These are phyloP conservation scores for Euura saliciscinereae DNA, from an alignment of 1,140 invertebrate species.

Conservation along the genomic window DNA sequence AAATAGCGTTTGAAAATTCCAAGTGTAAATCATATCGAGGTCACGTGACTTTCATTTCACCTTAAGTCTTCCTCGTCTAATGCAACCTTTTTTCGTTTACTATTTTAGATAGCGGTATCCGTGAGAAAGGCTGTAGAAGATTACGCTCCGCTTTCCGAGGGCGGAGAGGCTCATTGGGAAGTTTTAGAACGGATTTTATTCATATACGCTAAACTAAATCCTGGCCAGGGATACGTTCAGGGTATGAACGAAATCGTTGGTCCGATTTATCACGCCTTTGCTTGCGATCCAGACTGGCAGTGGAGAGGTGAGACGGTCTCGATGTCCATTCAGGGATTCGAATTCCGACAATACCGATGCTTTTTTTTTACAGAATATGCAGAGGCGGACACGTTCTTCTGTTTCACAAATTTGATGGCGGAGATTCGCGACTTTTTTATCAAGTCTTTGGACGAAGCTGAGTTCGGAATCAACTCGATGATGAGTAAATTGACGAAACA, in stretches of 20 bases:
- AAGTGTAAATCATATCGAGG: no score
- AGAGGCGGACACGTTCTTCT: slow-evolving; percentile 97
- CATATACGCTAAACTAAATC: slow-evolving; percentile 97
- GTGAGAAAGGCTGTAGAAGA: slow-evolving; percentile 75
- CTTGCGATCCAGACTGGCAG: slow-evolving; percentile 82
- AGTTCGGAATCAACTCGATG: slow-evolving; percentile 85
- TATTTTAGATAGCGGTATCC: slow-evolving; percentile 64
- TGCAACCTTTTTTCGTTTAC: neutral
- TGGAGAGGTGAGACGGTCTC: slow-evolving; percentile 73
- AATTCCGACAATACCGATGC: no score
- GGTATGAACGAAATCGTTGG: slow-evolving; percentile 99
- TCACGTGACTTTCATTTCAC: no score
- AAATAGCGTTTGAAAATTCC: no score
- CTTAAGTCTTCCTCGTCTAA: neutral
- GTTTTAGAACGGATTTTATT: slow-evolving; percentile 97
- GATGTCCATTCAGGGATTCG: no score
- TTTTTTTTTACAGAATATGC: slow-evolving; percentile 76
- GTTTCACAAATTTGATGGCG: slow-evolving; percentile 96
- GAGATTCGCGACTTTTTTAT: slow-evolving; percentile 99
- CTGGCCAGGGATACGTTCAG: slow-evolving; percentile 96
- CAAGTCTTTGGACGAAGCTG: slow-evolving; percentile 91
- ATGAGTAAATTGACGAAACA: slow-evolving; percentile 80
- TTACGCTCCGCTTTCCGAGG: slow-evolving; percentile 81
- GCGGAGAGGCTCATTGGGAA: slow-evolving; percentile 93
- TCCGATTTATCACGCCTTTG: slow-evolving; percentile 97